A percentile compares a stretch with the other conserved stretches of the same genome.
Evolutionary conservation across 2,888 invertebrate species (phyloP).

Genomic region (Chaetoderma sp.): DNA sequence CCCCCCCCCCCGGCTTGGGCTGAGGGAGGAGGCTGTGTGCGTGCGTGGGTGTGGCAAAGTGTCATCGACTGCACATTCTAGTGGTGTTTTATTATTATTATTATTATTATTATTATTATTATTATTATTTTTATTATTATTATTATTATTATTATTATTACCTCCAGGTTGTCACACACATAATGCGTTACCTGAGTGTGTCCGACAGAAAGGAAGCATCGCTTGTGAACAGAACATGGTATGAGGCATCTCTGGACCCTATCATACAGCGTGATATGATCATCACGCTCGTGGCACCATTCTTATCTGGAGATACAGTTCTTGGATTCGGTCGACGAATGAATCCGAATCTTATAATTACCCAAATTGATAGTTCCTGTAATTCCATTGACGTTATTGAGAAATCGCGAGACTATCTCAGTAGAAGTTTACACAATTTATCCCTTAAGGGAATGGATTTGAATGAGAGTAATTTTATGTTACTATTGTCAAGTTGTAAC

Average conservation of each 20-base stretch:
- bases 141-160: too few relatives aligned
- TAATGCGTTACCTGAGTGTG: conserved; percentile 68
- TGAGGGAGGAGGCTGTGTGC: too few relatives aligned
- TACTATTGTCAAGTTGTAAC: conserved; percentile 54
- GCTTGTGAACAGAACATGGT: conserved; percentile 78
- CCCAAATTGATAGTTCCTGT: conserved; percentile 53
- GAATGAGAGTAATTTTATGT: conserved; percentile 56
- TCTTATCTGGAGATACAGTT: conserved; percentile 28
- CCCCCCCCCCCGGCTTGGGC: too few relatives aligned
- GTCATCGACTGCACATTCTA: too few relatives aligned
- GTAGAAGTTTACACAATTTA: conserved; percentile 50
- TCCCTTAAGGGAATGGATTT: conserved; percentile 61
- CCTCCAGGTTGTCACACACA: conserved; percentile 61
- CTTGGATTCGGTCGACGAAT: conserved; percentile 39
- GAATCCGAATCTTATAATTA: conserved; percentile 54
- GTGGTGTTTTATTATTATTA: too few relatives aligned
- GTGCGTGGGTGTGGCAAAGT: too few relatives aligned
- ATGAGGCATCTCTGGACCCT: conserved; percentile 77
- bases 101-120: too few relatives aligned
- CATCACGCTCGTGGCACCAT: conserved; percentile 65
- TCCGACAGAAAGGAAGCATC: conserved; percentile 78
- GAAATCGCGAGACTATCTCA: conserved; percentile 51
- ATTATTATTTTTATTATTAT: too few relatives aligned
- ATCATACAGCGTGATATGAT: conserved; percentile 74
- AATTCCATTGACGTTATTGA: conserved; percentile 44